phyloP scores from a whole-genome alignment of 2,113 vertebrate genomes.

The Cottus gobio region DNA sequence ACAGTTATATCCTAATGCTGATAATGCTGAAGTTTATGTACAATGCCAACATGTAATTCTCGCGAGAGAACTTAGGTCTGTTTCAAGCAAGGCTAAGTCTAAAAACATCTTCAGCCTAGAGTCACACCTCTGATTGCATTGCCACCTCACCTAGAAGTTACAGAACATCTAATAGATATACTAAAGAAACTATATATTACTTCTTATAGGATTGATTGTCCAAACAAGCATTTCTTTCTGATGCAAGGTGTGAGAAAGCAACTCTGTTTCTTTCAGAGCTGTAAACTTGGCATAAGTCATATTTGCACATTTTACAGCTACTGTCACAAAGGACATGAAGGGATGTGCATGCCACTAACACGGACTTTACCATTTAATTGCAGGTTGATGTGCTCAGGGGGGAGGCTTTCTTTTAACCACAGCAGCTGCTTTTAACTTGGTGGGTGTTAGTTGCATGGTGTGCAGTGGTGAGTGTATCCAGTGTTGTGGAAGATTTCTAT shows the following conservation, averaged over 20 bases:
- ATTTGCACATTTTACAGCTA: not conserved
- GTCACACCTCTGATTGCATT: not conserved
- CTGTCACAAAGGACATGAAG: constrained; percentile 15
- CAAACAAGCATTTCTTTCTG: not conserved
- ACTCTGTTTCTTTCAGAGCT: not conserved
- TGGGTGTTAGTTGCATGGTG: constrained; percentile 8
- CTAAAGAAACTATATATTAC: not conserved
- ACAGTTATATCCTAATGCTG: not conserved
- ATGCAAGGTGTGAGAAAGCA: not conserved
- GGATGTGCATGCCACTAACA: constrained; percentile 4
- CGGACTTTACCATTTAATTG: constrained; percentile 4
- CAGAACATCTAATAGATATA: not conserved
- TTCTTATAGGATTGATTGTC: not conserved
- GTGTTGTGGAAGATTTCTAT: too few species aligned
- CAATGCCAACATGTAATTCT: too few species aligned
- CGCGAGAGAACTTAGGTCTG: too few species aligned
- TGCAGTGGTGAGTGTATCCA: constrained; percentile 4
- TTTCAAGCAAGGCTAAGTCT: too few species aligned
- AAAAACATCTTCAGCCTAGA: not conserved
- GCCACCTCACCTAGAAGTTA: not conserved
- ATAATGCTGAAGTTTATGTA: not conserved
- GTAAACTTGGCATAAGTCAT: too few species aligned
- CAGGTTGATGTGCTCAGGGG: not conserved
- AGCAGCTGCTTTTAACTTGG: constrained; percentile 29
- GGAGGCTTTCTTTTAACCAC: not conserved